Conservation (phyloP, 2,888 invertebrate species). For the Oligia strigilis region DNA sequence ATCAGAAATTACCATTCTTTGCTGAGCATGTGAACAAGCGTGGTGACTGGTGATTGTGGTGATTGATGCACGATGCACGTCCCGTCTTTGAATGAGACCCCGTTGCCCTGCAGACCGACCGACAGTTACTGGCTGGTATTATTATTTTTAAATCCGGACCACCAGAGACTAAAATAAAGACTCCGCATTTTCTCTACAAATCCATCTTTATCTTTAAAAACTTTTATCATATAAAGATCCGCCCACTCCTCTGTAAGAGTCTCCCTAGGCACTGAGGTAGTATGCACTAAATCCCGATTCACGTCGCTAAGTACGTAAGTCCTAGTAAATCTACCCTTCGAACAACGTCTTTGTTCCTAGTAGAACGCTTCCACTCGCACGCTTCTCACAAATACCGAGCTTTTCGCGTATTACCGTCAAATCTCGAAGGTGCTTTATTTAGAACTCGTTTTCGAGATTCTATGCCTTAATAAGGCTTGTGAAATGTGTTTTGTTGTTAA, state of each 20-base stretch:
- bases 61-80: no score
- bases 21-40: not conserved
- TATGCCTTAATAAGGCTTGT: conserved; percentile 15
- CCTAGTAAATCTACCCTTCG: conserved; percentile 58
- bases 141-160: not conserved
- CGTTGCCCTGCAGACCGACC: no score
- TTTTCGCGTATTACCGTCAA: conserved; percentile 38
- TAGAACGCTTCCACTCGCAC: conserved; percentile 9
- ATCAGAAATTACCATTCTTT: not conserved
- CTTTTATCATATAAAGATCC: conserved; percentile 54
- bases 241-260: conserved; percentile 22
- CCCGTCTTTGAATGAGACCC: no score
- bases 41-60: not conserved
- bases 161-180: not conserved
- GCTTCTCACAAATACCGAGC: conserved; percentile 38
- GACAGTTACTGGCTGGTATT: not conserved
- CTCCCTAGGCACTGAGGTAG: conserved; percentile 38
- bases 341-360: conserved; percentile 53
- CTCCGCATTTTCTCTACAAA: not conserved
- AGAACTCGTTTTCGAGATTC: conserved; percentile 17
- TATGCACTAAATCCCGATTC: conserved; percentile 63
- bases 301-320: conserved; percentile 60
- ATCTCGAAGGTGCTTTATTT: conserved; percentile 51
- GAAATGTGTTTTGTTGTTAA: conserved; percentile 16
- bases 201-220: conserved; percentile 30